phyloP scores from a whole-genome alignment of 2,113 vertebrate species.

The Misgurnus mizolepis region DNA sequence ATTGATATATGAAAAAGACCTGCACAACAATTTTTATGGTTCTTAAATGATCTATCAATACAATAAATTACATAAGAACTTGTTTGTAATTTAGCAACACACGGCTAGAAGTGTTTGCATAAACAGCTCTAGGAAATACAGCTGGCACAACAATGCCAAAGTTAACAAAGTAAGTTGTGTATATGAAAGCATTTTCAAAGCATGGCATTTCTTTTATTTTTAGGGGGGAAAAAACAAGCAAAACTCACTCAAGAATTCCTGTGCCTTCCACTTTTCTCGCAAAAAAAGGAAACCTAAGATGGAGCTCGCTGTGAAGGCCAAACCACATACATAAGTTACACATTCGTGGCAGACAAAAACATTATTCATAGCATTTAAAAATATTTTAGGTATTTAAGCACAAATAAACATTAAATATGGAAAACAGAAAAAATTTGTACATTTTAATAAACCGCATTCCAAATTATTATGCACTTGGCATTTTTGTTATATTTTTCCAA shows the following conservation, averaged over 20 bases:
- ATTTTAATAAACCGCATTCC: no score
- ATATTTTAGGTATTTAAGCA: no score
- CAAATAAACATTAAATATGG: not conserved
- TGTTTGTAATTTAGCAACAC: not conserved
- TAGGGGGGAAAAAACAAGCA: not conserved
- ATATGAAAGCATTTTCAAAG: not conserved
- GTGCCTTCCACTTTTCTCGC: conserved; percentile 90
- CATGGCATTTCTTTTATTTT: conserved; percentile 26
- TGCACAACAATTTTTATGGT: no score
- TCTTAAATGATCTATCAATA: no score
- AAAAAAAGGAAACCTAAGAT: conserved; percentile 95
- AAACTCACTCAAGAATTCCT: conserved; percentile 92
- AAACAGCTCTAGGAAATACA: conserved; percentile 6
- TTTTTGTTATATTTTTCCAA: no score
- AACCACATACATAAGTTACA: not conserved
- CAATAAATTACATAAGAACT: not conserved
- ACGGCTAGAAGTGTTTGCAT: not conserved
- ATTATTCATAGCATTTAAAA: not conserved
- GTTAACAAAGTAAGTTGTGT: not conserved
- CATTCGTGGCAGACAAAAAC: not conserved
- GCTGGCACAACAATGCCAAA: not conserved
- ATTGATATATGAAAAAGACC: no score
- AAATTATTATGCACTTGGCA: no score
- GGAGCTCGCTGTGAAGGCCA: conserved; percentile 81
- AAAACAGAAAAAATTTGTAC: not conserved